Conservation (phyloP, 1,140 invertebrate genomes). For the Holcopasites calliopsidis region DNA sequence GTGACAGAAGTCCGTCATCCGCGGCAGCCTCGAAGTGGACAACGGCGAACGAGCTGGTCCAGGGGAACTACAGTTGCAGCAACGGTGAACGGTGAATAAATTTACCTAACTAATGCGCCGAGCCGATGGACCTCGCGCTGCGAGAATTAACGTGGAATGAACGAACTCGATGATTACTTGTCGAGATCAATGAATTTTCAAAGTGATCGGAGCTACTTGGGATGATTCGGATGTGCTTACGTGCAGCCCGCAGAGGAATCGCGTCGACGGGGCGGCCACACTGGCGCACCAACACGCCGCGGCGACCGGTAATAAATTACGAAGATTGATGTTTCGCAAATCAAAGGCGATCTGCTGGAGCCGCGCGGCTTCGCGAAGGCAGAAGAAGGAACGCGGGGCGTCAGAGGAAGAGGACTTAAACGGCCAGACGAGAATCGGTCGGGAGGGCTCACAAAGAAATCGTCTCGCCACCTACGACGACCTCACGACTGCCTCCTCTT, state of each 20-base stretch:
- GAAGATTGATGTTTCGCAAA: conserved; percentile 67
- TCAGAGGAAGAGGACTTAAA: conserved; percentile 26
- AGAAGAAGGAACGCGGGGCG: conserved; percentile 18
- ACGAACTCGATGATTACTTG: not conserved
- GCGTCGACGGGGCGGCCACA: conserved; percentile 37
- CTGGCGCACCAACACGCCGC: conserved; percentile 39
- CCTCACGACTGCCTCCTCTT: conserved; percentile 12
- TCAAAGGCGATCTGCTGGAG: conserved; percentile 58
- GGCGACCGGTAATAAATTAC: conserved; percentile 60
- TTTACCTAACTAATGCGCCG: conserved; percentile 23
- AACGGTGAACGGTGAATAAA: conserved; percentile 35
- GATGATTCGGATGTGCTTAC: not conserved
- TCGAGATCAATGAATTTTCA: conserved; percentile 5
- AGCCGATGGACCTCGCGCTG: not conserved
- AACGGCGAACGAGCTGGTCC: not conserved
- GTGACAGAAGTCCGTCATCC: not conserved
- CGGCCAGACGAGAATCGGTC: conserved; percentile 9
- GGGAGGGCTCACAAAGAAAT: conserved; percentile 55
- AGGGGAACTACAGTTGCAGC: conserved; percentile 23
- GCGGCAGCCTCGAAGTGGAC: not conserved
- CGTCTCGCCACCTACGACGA: conserved; percentile 58
- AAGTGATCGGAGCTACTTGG: conserved; percentile 7
- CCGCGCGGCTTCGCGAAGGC: conserved; percentile 21
- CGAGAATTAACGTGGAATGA: not conserved
- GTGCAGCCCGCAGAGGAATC: conserved; percentile 16